phyloP scores from a whole-genome alignment of 2,888 invertebrate genomes.

The Eumacrocentrus americanus region DNA sequence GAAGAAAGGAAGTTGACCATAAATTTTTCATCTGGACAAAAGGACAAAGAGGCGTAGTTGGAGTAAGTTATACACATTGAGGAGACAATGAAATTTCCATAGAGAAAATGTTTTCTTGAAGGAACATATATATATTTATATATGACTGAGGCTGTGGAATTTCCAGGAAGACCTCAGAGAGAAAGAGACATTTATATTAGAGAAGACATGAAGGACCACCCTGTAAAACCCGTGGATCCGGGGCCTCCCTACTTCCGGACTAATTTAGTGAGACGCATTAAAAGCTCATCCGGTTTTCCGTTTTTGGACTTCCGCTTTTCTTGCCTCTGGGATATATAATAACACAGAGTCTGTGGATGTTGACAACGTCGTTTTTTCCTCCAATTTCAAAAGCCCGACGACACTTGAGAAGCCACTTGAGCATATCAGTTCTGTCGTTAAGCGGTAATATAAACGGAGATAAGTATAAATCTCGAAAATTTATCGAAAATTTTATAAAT shows the following conservation, averaged over 20 bases:
- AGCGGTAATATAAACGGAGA: too few relatives aligned
- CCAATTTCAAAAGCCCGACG: too few relatives aligned
- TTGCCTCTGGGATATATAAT: neutral
- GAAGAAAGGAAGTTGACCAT: neutral
- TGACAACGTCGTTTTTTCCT: too few relatives aligned
- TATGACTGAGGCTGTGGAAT: neutral
- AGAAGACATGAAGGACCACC: slow-evolving; percentile 20
- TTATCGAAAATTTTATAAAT: too few relatives aligned
- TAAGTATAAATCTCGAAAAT: too few relatives aligned
- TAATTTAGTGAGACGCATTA: slow-evolving; percentile 28
- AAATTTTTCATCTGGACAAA: neutral
- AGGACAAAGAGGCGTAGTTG: neutral
- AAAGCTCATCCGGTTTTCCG: slow-evolving; percentile 37
- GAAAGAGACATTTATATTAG: neutral
- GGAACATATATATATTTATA: neutral
- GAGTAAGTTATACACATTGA: too few relatives aligned
- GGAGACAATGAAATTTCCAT: neutral
- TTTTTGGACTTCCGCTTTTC: slow-evolving; percentile 17
- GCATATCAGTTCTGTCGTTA: too few relatives aligned
- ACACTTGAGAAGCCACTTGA: too few relatives aligned
- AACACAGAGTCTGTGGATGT: too few relatives aligned
- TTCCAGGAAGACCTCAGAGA: neutral
- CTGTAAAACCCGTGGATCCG: slow-evolving; percentile 18
- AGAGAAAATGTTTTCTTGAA: neutral
- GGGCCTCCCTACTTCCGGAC: slow-evolving; percentile 19